Conservation (phyloP, 2,888 invertebrate species). For the Tenthredo notha region DNA sequence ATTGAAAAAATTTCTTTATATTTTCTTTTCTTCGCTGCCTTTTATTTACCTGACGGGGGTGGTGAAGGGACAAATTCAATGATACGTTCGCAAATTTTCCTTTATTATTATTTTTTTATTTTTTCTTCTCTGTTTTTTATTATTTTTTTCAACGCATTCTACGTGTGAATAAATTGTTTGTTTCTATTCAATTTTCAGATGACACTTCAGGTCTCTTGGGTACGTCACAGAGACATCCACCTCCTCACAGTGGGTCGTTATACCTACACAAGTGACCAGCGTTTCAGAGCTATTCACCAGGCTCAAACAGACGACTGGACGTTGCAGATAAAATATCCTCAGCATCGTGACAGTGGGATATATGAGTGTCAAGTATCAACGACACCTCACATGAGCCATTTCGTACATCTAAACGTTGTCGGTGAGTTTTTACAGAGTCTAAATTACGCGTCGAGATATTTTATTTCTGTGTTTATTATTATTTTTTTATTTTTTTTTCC, state of each 20-base stretch:
- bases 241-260: constrained; percentile 93
- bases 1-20: no score
- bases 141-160: constrained; percentile 43
- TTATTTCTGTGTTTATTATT: not conserved
- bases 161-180: not conserved
- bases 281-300: constrained; percentile 92
- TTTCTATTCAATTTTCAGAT: constrained; percentile 79
- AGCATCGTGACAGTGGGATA: constrained; percentile 93
- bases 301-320: constrained; percentile 95
- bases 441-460: not conserved
- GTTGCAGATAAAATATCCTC: constrained; percentile 94
- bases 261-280: constrained; percentile 95
- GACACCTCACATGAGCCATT: constrained; percentile 95
- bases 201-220: constrained; percentile 93
- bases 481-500: not conserved
- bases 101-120: no score
- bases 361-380: constrained; percentile 98
- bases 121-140: constrained; percentile 18
- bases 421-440: constrained; percentile 84
- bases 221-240: constrained; percentile 94
- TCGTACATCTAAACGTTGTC: constrained; percentile 93
- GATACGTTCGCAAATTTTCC: no score
- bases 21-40: no score
- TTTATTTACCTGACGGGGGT: no score
- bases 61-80: no score